phyloP scores from a whole-genome alignment of 2,888 invertebrate species.

The Spisula solida region DNA sequence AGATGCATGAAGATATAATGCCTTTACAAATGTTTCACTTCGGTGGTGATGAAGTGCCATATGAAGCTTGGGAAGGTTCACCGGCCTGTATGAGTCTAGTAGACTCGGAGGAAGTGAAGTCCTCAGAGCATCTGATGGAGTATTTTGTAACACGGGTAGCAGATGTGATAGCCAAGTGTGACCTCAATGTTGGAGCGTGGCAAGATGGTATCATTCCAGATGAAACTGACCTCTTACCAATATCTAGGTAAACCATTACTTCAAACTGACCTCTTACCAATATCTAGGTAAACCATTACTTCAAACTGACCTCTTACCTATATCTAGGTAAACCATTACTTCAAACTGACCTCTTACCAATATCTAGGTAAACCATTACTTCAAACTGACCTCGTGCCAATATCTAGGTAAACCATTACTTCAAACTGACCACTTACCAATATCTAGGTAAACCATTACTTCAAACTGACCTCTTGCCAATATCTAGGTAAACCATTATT shows the following conservation, averaged over 20 bases:
- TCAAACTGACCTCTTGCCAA: no score
- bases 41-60: slow-evolving; percentile 85
- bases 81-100: slow-evolving; percentile 78
- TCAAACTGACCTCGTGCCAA: no score
- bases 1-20: slow-evolving; percentile 78
- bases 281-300: no score
- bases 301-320: no score
- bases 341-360: no score
- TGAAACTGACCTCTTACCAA: slow-evolving; percentile 67
- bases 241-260: slow-evolving; percentile 55
- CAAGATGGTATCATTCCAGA: slow-evolving; percentile 79
- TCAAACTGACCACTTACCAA: no score
- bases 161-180: slow-evolving; percentile 72
- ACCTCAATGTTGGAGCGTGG: slow-evolving; percentile 77
- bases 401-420: no score
- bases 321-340: no score
- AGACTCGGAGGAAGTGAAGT: slow-evolving; percentile 68
- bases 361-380: no score
- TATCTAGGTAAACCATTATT: no score
- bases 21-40: slow-evolving; percentile 83
- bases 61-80: slow-evolving; percentile 82
- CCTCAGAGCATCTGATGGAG: slow-evolving; percentile 75
- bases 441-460: no score
- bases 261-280: no score
- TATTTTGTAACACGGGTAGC: slow-evolving; percentile 80